phyloP scores from a whole-genome alignment of 2,113 vertebrate species.

The Dasyprocta punctata region DNA sequence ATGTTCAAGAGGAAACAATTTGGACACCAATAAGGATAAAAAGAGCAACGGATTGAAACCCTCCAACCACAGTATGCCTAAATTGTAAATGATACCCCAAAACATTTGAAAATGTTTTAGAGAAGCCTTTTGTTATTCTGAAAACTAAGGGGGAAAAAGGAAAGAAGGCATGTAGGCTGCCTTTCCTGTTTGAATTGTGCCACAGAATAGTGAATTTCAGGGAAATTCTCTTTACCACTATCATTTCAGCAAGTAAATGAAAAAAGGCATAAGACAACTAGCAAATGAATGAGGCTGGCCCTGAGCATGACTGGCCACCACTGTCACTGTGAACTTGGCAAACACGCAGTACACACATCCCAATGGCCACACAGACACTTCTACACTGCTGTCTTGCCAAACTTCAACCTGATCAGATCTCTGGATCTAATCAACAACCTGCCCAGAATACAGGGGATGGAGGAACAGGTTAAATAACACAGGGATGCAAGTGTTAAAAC shows the following conservation, averaged over 20 bases:
- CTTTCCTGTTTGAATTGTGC: background rate
- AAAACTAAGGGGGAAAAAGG: background rate
- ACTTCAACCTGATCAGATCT: background rate
- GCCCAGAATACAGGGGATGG: background rate
- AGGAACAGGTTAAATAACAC: background rate
- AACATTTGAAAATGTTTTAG: background rate
- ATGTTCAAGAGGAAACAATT: background rate
- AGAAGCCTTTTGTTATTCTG: background rate
- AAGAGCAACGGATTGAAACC: accelerated
- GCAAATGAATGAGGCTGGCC: background rate
- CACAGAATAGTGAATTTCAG: background rate
- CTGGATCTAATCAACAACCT: background rate
- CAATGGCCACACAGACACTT: background rate
- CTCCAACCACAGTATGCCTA: background rate
- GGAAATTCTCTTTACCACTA: background rate
- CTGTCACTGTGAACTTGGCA: background rate
- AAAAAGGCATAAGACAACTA: background rate
- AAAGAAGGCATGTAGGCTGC: background rate
- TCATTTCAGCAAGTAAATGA: background rate
- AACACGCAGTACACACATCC: background rate
- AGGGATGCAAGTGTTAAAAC: background rate
- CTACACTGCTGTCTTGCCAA: background rate
- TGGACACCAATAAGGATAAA: background rate
- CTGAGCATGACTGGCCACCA: accelerated
- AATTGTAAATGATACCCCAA: background rate